These are phyloP conservation scores for Sebastiscus albofasciatus DNA, from an alignment of 2,797 vertebrate genomes.

Conservation along the genomic window DNA sequence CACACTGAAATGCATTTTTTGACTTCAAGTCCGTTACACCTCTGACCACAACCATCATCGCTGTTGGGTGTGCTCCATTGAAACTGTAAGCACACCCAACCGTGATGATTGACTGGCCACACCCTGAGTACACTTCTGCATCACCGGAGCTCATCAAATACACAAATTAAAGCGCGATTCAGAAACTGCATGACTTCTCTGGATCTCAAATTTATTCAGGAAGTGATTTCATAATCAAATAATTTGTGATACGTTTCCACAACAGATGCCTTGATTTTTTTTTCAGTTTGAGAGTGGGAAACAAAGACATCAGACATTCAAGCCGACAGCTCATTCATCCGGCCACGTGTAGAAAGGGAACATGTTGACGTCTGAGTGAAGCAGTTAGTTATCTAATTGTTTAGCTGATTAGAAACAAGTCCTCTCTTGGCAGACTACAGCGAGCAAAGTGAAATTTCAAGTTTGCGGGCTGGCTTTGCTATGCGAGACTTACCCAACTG, in stretches of 20 bases:
- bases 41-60: conserved; percentile 1
- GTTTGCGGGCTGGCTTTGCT: conserved; percentile 38
- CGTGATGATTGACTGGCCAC: background rate
- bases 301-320: background rate
- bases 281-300: background rate
- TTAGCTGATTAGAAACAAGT: background rate
- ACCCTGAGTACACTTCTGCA: background rate
- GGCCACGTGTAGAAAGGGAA: background rate
- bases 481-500: background rate
- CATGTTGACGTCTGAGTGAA: background rate
- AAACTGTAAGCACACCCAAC: background rate
- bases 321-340: background rate
- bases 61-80: background rate
- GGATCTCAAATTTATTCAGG: background rate
- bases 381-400: background rate
- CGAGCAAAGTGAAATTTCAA: background rate
- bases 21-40: background rate
- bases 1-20: background rate
- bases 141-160: background rate
- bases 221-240: background rate
- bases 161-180: background rate
- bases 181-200: background rate
- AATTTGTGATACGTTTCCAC: background rate
- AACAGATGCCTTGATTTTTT: background rate
- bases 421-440: background rate